Evolutionary conservation across 2,113 vertebrate species (phyloP).

Genomic region (Steatornis caripensis): DNA sequence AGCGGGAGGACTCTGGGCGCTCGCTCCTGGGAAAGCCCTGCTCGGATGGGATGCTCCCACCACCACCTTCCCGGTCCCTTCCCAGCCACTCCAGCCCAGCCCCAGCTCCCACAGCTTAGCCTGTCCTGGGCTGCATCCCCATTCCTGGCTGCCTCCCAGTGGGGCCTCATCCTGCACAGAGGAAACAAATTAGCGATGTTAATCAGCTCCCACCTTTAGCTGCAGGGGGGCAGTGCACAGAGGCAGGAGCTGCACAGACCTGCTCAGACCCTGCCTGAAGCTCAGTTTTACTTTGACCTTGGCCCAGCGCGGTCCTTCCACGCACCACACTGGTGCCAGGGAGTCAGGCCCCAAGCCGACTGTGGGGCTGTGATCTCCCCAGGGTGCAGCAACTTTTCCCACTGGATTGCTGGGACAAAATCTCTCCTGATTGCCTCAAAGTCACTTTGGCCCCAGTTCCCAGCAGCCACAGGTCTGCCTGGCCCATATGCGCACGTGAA

Average conservation of each 20-base stretch:
- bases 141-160: neutral
- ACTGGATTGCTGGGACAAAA: neutral
- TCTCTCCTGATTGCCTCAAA: neutral
- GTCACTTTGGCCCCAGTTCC: neutral
- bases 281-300: neutral
- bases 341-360: neutral
- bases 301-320: neutral
- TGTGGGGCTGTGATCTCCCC: neutral
- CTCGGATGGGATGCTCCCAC: accelerated
- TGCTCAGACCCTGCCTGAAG: neutral
- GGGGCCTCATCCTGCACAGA: neutral
- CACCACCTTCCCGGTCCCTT: neutral
- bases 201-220: neutral
- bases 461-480: neutral
- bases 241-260: neutral
- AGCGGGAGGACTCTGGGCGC: neutral
- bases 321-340: accelerated
- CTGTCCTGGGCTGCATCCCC: neutral
- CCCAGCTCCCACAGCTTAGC: neutral
- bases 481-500: neutral
- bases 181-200: neutral
- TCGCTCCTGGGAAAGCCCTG: neutral
- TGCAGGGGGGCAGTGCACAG: accelerated
- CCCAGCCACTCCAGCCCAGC: neutral
- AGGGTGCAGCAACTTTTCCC: neutral